These are phyloP conservation scores for Boulengeromyrus knoepffleri DNA, from an alignment of 2,113 vertebrate genomes.

Conservation along the genomic window DNA sequence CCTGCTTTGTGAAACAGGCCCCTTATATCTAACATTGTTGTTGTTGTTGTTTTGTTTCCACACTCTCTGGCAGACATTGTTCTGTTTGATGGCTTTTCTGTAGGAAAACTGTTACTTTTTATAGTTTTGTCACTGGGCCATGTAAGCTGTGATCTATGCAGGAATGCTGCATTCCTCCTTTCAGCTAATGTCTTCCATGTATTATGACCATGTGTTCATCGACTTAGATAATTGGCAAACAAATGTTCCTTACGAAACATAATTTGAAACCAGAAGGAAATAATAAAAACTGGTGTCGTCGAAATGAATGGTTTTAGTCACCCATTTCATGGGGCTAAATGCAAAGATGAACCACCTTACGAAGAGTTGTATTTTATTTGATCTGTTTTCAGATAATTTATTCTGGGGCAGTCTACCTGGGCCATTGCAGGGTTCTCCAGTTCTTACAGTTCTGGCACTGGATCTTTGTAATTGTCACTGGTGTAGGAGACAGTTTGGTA, in stretches of 20 bases:
- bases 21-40: not conserved
- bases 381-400: not conserved
- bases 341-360: not conserved
- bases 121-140: not conserved
- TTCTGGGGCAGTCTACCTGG: not conserved
- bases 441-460: not conserved
- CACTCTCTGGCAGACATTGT: not conserved
- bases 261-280: conserved; percentile 11
- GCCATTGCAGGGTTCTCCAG: not conserved
- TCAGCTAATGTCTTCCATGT: not conserved
- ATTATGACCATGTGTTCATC: not conserved
- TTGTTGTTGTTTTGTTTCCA: not conserved
- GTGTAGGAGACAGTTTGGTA: too few species aligned
- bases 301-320: not conserved
- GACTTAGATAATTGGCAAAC: not conserved
- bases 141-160: not conserved
- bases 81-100: not conserved
- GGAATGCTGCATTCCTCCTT: not conserved
- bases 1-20: too few species aligned
- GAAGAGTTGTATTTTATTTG: not conserved
- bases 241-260: not conserved
- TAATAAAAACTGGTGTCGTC: not conserved
- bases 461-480: not conserved
- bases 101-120: conserved; percentile 2
- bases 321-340: not conserved